phyloP scores from a whole-genome alignment of 2,888 invertebrate species.

The Plagiodera versicolora region DNA sequence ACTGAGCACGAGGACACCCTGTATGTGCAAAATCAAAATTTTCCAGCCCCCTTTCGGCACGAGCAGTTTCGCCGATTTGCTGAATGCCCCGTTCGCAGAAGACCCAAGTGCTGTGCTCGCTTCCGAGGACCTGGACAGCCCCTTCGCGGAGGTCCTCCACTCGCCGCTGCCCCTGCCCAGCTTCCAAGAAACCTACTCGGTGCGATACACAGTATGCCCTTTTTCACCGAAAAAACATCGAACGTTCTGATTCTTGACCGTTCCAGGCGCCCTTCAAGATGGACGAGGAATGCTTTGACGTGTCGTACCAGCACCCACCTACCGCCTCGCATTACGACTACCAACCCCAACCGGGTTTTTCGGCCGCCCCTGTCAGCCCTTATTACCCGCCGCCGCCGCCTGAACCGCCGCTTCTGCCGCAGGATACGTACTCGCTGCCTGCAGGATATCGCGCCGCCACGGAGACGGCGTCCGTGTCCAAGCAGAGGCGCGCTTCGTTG shows the following conservation, averaged over 20 bases:
- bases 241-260: conserved; percentile 16
- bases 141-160: conserved; percentile 69
- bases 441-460: conserved; percentile 59
- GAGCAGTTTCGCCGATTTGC: conserved; percentile 75
- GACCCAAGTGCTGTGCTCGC: conserved; percentile 66
- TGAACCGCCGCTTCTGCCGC: conserved; percentile 59
- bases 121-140: conserved; percentile 71
- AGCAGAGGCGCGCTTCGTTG: conserved; percentile 73
- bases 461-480: conserved; percentile 64
- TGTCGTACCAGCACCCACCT: conserved; percentile 60
- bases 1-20: no score
- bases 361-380: conserved; percentile 50
- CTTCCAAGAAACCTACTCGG: conserved; percentile 86
- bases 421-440: conserved; percentile 58
- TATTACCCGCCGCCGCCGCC: conserved; percentile 63
- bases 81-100: conserved; percentile 73
- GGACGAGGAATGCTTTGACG: conserved; percentile 84
- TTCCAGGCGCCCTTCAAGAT: conserved; percentile 68
- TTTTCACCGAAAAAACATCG: no score
- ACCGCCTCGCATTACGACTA: conserved; percentile 64
- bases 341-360: conserved; percentile 60
- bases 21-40: no score
- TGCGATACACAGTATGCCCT: conserved; percentile 58
- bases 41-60: conserved; percentile 75
- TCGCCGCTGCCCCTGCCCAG: conserved; percentile 67